Conservation (phyloP, 2,113 vertebrate species). For the Lipotes vexillifer region DNA sequence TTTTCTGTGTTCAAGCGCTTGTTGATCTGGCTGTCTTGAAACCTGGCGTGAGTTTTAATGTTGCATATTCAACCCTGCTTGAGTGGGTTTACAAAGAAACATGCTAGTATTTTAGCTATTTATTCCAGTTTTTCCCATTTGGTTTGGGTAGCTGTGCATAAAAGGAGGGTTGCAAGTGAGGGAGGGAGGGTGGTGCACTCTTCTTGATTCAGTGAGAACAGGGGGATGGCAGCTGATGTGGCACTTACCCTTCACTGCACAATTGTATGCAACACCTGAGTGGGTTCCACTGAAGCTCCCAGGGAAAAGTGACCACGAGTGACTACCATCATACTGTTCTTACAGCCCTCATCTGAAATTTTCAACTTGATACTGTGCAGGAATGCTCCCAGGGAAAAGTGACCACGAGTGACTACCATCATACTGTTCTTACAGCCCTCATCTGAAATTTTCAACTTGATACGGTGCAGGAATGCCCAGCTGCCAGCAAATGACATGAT, state of each 20-base stretch:
- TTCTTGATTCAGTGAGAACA: background rate
- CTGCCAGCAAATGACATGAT: background rate
- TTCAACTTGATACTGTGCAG: background rate
- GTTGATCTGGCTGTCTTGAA: background rate
- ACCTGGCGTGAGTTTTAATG: background rate
- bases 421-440: background rate
- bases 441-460: background rate
- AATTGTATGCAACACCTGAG: background rate
- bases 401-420: background rate
- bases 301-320: background rate
- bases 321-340: background rate
- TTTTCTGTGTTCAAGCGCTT: background rate
- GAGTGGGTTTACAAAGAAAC: background rate
- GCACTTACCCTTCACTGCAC: background rate
- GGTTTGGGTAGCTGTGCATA: background rate
- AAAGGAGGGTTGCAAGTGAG: background rate
- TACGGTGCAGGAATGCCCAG: background rate
- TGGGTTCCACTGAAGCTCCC: background rate
- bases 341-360: background rate
- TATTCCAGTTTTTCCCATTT: background rate
- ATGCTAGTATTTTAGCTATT: background rate
- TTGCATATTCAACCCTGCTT: background rate
- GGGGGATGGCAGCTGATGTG: background rate
- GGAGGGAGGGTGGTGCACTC: rapidly evolving
- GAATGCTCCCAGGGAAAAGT: background rate